Conservation (phyloP, 2,797 vertebrate genomes). For the Anabas testudineus region DNA sequence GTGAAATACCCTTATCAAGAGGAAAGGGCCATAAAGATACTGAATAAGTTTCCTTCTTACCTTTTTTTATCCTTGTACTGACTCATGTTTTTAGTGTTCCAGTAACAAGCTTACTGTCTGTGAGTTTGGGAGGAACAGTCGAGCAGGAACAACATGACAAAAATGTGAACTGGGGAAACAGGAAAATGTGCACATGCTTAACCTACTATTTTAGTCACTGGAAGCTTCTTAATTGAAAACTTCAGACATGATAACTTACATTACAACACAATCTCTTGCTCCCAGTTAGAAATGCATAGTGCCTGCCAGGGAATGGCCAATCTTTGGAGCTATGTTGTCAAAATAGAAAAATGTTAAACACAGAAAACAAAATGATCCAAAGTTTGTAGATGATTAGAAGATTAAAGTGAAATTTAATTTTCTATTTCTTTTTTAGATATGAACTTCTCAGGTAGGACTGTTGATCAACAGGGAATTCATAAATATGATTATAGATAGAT, state of each 20-base stretch:
- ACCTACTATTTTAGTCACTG: neutral
- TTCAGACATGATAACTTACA: neutral
- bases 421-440: neutral
- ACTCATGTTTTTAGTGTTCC: conserved; percentile 62
- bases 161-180: neutral
- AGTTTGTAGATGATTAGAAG: neutral
- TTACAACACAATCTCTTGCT: no score
- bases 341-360: conserved; percentile 5
- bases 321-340: neutral
- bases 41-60: conserved; percentile 35
- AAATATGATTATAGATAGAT: no score
- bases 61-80: conserved; percentile 35
- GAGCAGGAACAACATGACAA: conserved; percentile 20
- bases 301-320: neutral
- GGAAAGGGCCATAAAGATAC: conserved; percentile 64
- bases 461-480: no score
- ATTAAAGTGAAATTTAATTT: neutral
- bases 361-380: neutral
- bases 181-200: neutral
- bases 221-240: conserved; percentile 22
- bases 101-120: conserved; percentile 76
- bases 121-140: conserved; percentile 42
- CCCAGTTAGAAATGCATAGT: neutral
- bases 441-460: no score
- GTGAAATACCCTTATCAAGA: conserved; percentile 58